A percentile compares a stretch with the other conserved stretches of the same genome.
Evolutionary conservation across 2,888 invertebrate species (phyloP).

Genomic region (Meganola albula): DNA sequence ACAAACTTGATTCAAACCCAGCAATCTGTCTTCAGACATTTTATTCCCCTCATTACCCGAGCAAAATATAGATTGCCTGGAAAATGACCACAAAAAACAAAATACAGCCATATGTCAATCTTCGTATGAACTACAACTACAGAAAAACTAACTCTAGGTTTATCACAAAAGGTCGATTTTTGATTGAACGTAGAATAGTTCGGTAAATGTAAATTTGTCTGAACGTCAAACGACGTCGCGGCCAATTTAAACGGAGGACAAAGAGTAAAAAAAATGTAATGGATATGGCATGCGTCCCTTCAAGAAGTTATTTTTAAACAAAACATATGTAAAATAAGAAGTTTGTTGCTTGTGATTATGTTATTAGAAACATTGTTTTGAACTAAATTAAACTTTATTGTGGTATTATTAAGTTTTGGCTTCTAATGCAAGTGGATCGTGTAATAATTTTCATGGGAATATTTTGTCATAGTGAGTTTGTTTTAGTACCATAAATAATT

Average conservation of each 20-base stretch:
- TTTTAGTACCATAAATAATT: conserved; percentile 1
- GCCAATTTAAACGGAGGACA: conserved; percentile 60
- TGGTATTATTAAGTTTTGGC: neutral
- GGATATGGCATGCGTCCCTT: conserved; percentile 35
- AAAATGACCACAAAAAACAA: conserved; percentile 50
- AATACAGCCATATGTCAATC: conserved; percentile 54
- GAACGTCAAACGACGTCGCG: conserved; percentile 45
- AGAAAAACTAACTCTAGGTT: conserved; percentile 14
- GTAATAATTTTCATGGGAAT: conserved; percentile 24
- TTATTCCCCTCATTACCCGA: conserved; percentile 44
- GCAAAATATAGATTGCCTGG: conserved; percentile 44
- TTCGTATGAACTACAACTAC: conserved; percentile 33
- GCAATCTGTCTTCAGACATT: conserved; percentile 33
- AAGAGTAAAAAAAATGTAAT: conserved; percentile 46
- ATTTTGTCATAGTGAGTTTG: conserved; percentile 1
- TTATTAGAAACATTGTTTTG: conserved; percentile 12
- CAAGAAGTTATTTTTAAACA: conserved; percentile 49
- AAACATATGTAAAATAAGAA: conserved; percentile 34
- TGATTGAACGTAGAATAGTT: neutral
- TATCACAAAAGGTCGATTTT: conserved; percentile 24
- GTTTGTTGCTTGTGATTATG: conserved; percentile 22
- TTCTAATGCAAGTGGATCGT: neutral
- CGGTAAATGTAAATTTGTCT: conserved; percentile 15
- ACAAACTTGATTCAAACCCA: conserved; percentile 24
- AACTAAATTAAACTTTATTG: conserved; percentile 15